Base-by-base conservation (phyloP, 1,140 invertebrate genomes). In the Fopius arisanus region DNA sequence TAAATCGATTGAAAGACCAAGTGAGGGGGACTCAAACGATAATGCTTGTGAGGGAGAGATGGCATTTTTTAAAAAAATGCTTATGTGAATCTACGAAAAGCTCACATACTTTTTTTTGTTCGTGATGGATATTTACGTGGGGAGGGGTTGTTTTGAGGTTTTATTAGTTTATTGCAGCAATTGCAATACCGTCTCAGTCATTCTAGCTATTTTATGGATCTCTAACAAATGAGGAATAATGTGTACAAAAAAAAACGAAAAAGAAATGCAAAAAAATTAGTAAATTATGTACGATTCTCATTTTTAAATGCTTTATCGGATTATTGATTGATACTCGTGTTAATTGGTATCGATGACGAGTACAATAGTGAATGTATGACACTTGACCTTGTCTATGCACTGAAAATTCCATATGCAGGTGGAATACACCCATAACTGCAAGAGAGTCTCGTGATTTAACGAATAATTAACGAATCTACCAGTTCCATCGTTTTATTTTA, bases 261-360 rank as follows among this genome's bases (percentile, higher is more conserved):
- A 40, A 16, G 26, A 54, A 41, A 62, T 28, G 29, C 14, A 54
- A 16, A 31, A 65, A 66, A 40, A 69, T 40, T 69, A 67, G 26
- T 29, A 26, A 74, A 43, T 71, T 65, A 40, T 10, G 33, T 65
- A 65, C 10, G 33, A 71, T 71, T 37, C 69, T 65, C 69, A 71
- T 71, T 71, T 63, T 71, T 65, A 63, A 72, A 65, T 72, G 70
- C 59, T 72, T 72, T 51, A 72, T 65, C 28, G n/a, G 29, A 48
- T 66, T 63, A 37, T 48, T 37, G 62, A 54, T 66, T 72, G 70
- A 43, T 29, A 66, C 29, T 72, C 63, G 63, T 66, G 70, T 48
- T 28, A 72, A 70, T 16, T 28, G 59, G 65, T 66, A 72, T 72
- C 67, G 29, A 28, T 28, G 28, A 72, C 41, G 37, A 65, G 16